Conservation (phyloP, 2,888 invertebrate genomes). For the Erpobdella octoculata region DNA sequence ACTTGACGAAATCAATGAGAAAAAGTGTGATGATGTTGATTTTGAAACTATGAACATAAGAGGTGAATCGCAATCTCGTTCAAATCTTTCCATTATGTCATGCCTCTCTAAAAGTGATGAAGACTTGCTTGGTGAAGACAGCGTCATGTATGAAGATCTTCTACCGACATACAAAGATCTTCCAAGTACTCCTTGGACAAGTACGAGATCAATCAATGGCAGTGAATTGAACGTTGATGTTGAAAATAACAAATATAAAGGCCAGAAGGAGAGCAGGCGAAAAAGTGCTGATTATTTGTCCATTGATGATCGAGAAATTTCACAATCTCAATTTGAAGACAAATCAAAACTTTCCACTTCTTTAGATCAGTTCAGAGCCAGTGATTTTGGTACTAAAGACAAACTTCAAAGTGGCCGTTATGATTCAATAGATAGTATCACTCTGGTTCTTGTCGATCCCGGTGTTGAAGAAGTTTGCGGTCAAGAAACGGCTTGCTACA, state of each 20-base stretch:
- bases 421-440: conserved; percentile 14
- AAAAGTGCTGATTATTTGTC: background rate
- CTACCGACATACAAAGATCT: conserved; percentile 10
- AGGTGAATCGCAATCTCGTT: background rate
- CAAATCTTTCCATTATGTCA: background rate
- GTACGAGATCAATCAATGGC: background rate
- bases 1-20: too few relatives aligned
- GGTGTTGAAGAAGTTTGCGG: conserved; percentile 5
- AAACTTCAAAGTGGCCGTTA: background rate
- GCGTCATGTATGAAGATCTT: background rate
- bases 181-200: background rate
- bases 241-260: background rate
- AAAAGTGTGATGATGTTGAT: too few relatives aligned
- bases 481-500: background rate
- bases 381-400: too few relatives aligned
- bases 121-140: conserved; percentile 13
- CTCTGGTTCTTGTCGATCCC: conserved; percentile 15
- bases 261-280: too few relatives aligned
- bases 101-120: conserved; percentile 2
- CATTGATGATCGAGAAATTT: background rate
- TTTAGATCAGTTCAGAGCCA: background rate
- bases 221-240: conserved; percentile 1
- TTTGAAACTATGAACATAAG: too few relatives aligned
- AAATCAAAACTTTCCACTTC: background rate
- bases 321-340: background rate